Evolutionary conservation across 1,140 invertebrate species (phyloP).

Genomic region (Heliconius hewitsoni): DNA sequence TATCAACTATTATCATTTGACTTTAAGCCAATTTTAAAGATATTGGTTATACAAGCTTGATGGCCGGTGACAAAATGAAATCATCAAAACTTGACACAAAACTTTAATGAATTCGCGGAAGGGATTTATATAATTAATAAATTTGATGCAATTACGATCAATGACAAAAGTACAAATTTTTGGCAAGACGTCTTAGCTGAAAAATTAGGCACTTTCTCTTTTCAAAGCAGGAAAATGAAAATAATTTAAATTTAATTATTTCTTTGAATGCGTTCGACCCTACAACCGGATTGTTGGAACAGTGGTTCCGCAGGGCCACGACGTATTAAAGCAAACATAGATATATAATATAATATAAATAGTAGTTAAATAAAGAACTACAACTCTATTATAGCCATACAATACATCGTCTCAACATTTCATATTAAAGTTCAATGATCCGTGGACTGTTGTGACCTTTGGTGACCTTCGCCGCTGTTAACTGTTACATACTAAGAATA

Average conservation of each 20-base stretch:
- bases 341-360: too few relatives aligned
- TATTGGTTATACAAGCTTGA: too few relatives aligned
- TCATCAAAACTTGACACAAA: too few relatives aligned
- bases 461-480: not conserved
- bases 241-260: too few relatives aligned
- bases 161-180: not conserved
- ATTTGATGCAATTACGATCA: not conserved
- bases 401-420: not conserved
- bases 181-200: not conserved
- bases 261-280: too few relatives aligned
- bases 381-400: not conserved
- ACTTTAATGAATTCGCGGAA: not conserved
- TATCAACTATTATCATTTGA: too few relatives aligned
- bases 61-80: not conserved
- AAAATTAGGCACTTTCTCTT: not conserved
- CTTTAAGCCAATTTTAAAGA: too few relatives aligned
- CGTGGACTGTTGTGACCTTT: not conserved
- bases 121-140: not conserved
- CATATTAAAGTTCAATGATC: slow-evolving; percentile 5
- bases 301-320: too few relatives aligned
- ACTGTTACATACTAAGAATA: not conserved
- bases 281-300: too few relatives aligned
- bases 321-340: too few relatives aligned
- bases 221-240: not conserved
- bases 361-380: not conserved